A percentile compares a stretch with the other conserved stretches of the same genome.
Evolutionary conservation across 2,797 vertebrate species (phyloP).

Genomic region (Phrynocephalus vlangalii): DNA sequence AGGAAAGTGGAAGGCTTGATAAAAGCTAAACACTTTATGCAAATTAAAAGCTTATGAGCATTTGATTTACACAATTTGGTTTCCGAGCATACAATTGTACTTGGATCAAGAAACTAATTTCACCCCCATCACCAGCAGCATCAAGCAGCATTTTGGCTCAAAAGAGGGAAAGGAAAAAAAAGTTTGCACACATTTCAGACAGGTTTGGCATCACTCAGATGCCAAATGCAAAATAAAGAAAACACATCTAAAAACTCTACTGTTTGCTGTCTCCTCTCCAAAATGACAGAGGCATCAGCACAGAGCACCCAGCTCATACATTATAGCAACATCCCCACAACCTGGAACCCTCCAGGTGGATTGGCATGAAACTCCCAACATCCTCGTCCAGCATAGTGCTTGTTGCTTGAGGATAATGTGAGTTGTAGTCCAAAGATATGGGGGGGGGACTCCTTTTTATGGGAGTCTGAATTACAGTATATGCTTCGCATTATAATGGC

Average conservation of each 20-base stretch:
- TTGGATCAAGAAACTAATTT: conserved; percentile 28
- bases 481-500: too few species aligned
- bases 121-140: not conserved
- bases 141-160: conserved; percentile 18
- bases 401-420: not conserved
- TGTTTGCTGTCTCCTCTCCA: not conserved
- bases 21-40: conserved; percentile 32
- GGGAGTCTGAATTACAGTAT: not conserved
- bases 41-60: conserved; percentile 37
- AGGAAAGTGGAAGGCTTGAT: conserved; percentile 14
- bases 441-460: not conserved
- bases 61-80: conserved; percentile 35
- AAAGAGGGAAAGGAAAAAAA: not conserved
- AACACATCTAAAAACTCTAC: conserved; percentile 13
- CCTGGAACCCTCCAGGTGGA: not conserved
- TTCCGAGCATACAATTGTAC: conserved; percentile 28
- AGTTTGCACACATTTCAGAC: conserved; percentile 41
- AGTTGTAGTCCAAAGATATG: not conserved
- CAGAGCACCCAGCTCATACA: not conserved
- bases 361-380: not conserved
- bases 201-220: conserved; percentile 34
- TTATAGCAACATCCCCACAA: not conserved
- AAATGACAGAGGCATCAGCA: not conserved
- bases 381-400: not conserved
- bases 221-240: conserved; percentile 8